Evolutionary conservation across 2,797 vertebrate species (phyloP).

Genomic region (Argyrosomus regius): DNA sequence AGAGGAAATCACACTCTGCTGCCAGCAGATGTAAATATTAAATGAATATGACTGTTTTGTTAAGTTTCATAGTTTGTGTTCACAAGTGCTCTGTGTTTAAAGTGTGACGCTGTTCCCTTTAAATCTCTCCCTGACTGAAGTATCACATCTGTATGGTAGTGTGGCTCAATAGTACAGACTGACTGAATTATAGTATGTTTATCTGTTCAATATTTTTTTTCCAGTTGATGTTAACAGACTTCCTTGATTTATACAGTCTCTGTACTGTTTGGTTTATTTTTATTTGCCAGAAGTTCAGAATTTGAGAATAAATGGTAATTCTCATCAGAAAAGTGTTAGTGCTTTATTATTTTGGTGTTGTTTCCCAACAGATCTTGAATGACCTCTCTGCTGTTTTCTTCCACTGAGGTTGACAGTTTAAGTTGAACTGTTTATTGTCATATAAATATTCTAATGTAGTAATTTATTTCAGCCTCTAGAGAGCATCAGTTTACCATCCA

Average conservation of each 20-base stretch:
- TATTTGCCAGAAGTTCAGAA: constrained; percentile 30
- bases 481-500: too few relatives aligned
- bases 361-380: not conserved
- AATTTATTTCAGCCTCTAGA: not conserved
- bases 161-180: constrained; percentile 8
- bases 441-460: not conserved
- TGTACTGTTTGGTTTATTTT: constrained; percentile 21
- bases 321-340: constrained; percentile 16
- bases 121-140: constrained; percentile 33
- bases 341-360: not conserved
- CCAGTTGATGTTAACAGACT: constrained; percentile 15
- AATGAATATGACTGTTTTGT: constrained; percentile 5
- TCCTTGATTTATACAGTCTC: constrained; percentile 17
- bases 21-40: constrained; percentile 32
- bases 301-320: constrained; percentile 68
- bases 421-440: not conserved
- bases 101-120: constrained; percentile 39
- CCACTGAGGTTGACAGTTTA: not conserved
- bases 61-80: constrained; percentile 1
- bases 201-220: not conserved
- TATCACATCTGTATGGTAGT: not conserved
- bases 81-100: constrained; percentile 44
- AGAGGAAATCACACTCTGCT: constrained; percentile 1
- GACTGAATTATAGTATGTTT: constrained; percentile 19
- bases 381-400: not conserved